Evolutionary conservation across 2,888 invertebrate genomes (phyloP).

Genomic region (Mesorhabditis belari): DNA sequence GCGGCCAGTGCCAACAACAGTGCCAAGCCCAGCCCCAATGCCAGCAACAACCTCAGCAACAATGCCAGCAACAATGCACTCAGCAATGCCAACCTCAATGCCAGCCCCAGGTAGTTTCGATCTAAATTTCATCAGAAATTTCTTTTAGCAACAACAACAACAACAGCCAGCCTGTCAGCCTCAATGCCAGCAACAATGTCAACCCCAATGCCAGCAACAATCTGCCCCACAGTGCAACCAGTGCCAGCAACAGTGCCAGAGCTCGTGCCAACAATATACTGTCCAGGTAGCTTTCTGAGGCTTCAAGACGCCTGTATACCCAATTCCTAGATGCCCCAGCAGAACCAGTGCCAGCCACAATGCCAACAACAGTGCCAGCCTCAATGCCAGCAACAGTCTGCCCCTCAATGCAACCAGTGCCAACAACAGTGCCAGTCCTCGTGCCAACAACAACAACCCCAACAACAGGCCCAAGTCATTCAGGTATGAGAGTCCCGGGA

Average conservation of each 20-base stretch:
- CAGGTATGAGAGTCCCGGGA: background rate
- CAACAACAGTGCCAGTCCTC: constrained; percentile 21
- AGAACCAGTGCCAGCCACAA: constrained; percentile 14
- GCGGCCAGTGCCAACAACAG: background rate
- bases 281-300: too few relatives aligned
- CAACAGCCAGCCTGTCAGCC: constrained; percentile 13
- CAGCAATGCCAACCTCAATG: background rate
- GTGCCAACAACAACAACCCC: constrained; percentile 7
- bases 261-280: too few relatives aligned
- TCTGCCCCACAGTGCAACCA: background rate
- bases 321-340: too few relatives aligned
- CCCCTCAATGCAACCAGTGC: constrained; percentile 13
- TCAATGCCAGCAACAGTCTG: constrained; percentile 10
- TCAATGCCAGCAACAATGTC: constrained; percentile 14
- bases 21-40: background rate
- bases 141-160: too few relatives aligned
- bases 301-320: too few relatives aligned
- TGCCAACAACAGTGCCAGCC: constrained; percentile 20
- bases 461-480: background rate
- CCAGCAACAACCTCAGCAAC: background rate
- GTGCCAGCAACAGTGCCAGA: background rate
- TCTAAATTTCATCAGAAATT: too few relatives aligned
- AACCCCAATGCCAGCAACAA: constrained; percentile 11
- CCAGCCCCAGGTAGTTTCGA: too few relatives aligned
- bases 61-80: background rate